A percentile compares a stretch with the other conserved stretches of the same genome.
phyloP scores from a whole-genome alignment of 2,888 invertebrate genomes.

The Drosophila algonquin region DNA sequence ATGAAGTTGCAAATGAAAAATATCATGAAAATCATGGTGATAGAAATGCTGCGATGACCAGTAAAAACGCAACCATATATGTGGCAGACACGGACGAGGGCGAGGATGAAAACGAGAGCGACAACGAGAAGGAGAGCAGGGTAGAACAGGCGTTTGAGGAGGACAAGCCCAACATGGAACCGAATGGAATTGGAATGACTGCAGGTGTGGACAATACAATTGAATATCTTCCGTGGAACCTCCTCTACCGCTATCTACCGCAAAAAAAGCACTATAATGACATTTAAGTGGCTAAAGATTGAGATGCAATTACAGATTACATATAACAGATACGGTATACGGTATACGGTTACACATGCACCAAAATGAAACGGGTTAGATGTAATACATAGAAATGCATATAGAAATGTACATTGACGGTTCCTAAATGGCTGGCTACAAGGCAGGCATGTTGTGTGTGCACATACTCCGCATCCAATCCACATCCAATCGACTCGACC shows the following conservation, averaged over 20 bases:
- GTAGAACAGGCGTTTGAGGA: constrained; percentile 40
- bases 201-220: constrained; percentile 44
- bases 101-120: constrained; percentile 29
- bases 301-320: constrained; percentile 30
- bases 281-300: constrained; percentile 58
- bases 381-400: constrained; percentile 44
- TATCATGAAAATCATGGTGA: constrained; percentile 61
- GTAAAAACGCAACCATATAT: constrained; percentile 49
- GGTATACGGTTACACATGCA: constrained; percentile 7
- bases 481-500: neutral
- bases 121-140: constrained; percentile 23
- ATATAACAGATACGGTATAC: constrained; percentile 16
- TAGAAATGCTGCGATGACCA: constrained; percentile 43
- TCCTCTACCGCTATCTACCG: constrained; percentile 79
- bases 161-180: constrained; percentile 53
- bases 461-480: constrained; percentile 53
- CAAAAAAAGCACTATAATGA: constrained; percentile 78
- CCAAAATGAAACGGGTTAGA: constrained; percentile 20
- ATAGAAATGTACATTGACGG: constrained; percentile 66
- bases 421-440: constrained; percentile 73
- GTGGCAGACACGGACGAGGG: constrained; percentile 9
- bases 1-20: constrained; percentile 73
- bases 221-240: constrained; percentile 75
- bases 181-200: constrained; percentile 25
- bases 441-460: constrained; percentile 70